Conservation (phyloP, 2,888 invertebrate species). For the Cyaniris semiargus region DNA sequence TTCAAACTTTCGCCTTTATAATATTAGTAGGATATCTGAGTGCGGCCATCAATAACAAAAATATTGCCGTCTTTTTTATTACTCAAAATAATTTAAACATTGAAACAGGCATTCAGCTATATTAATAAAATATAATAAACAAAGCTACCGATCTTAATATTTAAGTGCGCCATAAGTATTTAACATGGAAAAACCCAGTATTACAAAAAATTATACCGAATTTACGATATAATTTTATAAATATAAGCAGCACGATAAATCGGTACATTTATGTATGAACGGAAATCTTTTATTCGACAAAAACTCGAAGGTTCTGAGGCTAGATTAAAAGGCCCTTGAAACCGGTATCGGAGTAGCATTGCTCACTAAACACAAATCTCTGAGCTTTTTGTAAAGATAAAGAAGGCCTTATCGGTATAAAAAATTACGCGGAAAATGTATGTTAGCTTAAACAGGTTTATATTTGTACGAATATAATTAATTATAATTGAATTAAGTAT, state of each 20-base stretch:
- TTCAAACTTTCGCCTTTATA: too few species aligned
- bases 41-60: too few species aligned
- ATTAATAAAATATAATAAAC: too few species aligned
- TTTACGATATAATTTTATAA: neutral
- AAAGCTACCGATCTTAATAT: neutral
- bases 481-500: too few species aligned
- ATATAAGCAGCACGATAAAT: neutral
- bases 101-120: too few species aligned
- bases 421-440: neutral
- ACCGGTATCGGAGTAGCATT: conserved; percentile 45
- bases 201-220: neutral
- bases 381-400: conserved; percentile 42
- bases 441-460: neutral
- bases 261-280: conserved; percentile 40
- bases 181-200: neutral
- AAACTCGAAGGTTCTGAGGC: conserved; percentile 50
- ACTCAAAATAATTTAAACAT: too few species aligned
- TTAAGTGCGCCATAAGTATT: neutral
- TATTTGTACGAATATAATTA: neutral
- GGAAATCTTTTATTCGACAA: conserved; percentile 49
- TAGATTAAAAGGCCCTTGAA: conserved; percentile 45
- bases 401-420: conserved; percentile 40
- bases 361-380: conserved; percentile 49
- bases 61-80: too few species aligned
- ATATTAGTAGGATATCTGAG: too few species aligned